Percentiles rank a stretch among this genome's conserved stretches.
These are phyloP conservation scores for Abrostola triplasia DNA, from an alignment of 2,888 invertebrate species.

Conservation along the genomic window DNA sequence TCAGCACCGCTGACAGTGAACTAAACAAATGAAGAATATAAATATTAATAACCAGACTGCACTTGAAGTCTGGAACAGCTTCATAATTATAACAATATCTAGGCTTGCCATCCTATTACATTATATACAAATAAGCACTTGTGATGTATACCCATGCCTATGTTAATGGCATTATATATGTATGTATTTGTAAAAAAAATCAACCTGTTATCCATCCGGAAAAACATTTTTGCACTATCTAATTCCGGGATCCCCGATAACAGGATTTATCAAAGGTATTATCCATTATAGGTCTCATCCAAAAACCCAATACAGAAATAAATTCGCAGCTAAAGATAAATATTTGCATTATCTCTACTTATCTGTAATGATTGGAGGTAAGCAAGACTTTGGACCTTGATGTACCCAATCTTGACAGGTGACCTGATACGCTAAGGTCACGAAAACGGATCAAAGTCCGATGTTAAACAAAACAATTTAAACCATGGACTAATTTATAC, in stretches of 20 bases:
- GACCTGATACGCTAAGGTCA: too few relatives aligned
- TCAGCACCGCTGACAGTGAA: slow-evolving; percentile 95
- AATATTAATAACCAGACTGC: neutral
- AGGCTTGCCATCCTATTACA: too few relatives aligned
- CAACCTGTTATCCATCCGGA: neutral
- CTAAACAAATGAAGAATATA: slow-evolving; percentile 79
- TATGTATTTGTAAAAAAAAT: too few relatives aligned
- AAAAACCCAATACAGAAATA: neutral
- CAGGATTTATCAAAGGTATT: neutral
- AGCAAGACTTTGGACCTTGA: neutral
- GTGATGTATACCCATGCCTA: too few relatives aligned
- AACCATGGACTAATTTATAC: too few relatives aligned
- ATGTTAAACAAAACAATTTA: too few relatives aligned
- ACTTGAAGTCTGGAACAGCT: neutral
- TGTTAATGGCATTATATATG: too few relatives aligned
- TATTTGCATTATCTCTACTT: neutral
- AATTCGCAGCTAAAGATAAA: neutral
- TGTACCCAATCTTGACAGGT: too few relatives aligned
- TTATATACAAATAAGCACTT: too few relatives aligned
- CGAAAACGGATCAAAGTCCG: too few relatives aligned
- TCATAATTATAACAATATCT: neutral
- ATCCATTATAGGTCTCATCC: neutral
- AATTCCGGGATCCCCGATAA: neutral
- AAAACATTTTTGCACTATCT: neutral
- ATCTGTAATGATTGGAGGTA: neutral